Evolutionary conservation across 2,113 vertebrate species (phyloP), one percentile per base, ranked within the genome.

Genomic region (Catharus bicknelli): DNA sequence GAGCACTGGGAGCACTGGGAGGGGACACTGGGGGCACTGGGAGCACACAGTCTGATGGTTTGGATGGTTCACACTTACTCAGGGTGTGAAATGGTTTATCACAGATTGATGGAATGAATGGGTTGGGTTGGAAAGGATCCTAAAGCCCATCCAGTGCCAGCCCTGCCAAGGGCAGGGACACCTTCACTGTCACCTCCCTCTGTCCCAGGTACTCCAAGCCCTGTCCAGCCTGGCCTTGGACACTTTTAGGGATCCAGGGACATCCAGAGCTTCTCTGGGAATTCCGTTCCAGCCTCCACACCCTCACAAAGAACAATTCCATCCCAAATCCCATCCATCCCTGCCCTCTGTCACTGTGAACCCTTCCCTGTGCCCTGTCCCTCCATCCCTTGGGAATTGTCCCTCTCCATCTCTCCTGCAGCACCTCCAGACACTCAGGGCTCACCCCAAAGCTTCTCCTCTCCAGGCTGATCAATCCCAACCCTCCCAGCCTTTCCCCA

Each of bases 341-440:
- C 57, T 20, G 2, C 11, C 3, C 9, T 15, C 1, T 0, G 4
- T 0, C 34, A 58, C 13, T 36, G 1, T 7, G 70, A 43, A 50
- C 36, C 62, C 43, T 51, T 57, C 34, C 53, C 36, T 11, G 6
- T 19, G 12, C 50, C 25, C 51, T 85, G 43, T 34, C 21, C 1
- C 45, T 51, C 38, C 21, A 68, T 9, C 16, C 51, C 12, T 20
- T n/a, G 10, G 16, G 0, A 5, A 13, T 48, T 48, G 1, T 30
- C 36, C 19, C 42, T 48, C 23, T 36, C 21, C 36, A 21, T 11
- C 3, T 36, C 17, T 30, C 36, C 36, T 43, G 58, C 1, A 7
- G 53, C 61, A 58, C 36, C 50, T 36, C 10, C 53, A 58, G 61
- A 23, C 1, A 1, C 43, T 51, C 32, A 58, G 9, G 13, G 45